A percentile compares a stretch with the other conserved stretches of the same genome.
Conservation (phyloP, 2,113 vertebrate genomes). For the Indicator maculatus region DNA sequence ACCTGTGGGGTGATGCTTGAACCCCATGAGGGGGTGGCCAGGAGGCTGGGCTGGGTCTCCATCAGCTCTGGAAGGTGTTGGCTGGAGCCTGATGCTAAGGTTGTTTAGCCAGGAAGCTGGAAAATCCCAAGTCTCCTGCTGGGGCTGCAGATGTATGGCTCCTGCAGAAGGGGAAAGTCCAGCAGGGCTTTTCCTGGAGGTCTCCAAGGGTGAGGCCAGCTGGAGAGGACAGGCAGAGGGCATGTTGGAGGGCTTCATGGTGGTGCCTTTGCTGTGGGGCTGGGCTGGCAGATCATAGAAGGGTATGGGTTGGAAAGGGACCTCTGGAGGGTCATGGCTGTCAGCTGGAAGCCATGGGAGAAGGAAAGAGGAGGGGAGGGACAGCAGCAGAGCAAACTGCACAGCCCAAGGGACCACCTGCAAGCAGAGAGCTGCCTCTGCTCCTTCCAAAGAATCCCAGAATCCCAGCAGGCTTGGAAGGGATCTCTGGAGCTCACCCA, state of each 20-base stretch:
- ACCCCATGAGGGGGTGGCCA: accelerated
- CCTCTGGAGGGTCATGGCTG: no score
- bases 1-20: background rate
- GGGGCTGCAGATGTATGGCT: background rate
- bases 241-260: background rate
- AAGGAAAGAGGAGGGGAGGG: no score
- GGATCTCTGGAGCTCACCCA: no score
- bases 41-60: background rate
- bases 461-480: no score
- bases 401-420: no score
- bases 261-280: accelerated
- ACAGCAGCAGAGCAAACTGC: no score
- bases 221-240: background rate
- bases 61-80: background rate
- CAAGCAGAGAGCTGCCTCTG: no score
- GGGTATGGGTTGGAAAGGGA: no score
- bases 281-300: background rate
- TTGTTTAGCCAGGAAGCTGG: no score
- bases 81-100: background rate
- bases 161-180: background rate
- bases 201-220: background rate
- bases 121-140: background rate
- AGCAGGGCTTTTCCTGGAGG: background rate
- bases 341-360: no score
- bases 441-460: no score